Evolutionary conservation across 2,888 invertebrate species (phyloP).

Genomic region (Cistogaster globosa): DNA sequence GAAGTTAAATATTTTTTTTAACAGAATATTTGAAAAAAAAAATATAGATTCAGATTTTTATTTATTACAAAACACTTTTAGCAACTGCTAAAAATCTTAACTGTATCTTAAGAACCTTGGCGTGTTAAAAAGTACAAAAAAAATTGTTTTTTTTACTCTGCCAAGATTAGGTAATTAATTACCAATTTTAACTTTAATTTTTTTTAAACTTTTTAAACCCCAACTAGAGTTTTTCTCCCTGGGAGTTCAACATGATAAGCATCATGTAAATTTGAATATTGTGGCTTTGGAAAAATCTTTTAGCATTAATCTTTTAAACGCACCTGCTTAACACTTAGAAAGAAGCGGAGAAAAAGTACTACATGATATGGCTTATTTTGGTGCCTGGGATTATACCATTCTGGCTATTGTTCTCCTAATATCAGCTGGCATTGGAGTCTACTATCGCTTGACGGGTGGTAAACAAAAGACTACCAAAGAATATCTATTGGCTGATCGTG

Average conservation of each 20-base stretch:
- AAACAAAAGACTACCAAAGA: conserved; percentile 93
- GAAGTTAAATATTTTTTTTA: too few species aligned
- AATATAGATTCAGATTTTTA: background rate
- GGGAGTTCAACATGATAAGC: background rate
- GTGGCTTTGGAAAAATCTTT: background rate
- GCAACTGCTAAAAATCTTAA: background rate
- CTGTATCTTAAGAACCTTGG: too few species aligned
- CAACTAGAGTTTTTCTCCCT: background rate
- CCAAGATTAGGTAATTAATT: too few species aligned
- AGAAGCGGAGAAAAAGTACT: background rate
- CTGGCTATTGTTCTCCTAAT: conserved; percentile 88
- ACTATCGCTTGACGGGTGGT: conserved; percentile 93
- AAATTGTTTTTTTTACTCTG: too few species aligned
- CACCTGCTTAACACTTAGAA: background rate
- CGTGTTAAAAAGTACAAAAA: too few species aligned
- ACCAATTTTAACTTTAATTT: background rate
- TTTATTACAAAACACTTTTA: conserved; percentile 37
- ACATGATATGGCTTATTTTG: conserved; percentile 83
- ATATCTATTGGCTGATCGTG: conserved; percentile 91
- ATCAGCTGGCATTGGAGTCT: conserved; percentile 91
- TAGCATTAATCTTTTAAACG: background rate
- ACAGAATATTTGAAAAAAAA: too few species aligned
- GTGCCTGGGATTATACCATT: conserved; percentile 90
- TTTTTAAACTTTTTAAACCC: background rate
- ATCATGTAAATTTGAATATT: conserved; percentile 8